Conservation (phyloP, 2,888 invertebrate genomes). For the Macropis europaea region DNA sequence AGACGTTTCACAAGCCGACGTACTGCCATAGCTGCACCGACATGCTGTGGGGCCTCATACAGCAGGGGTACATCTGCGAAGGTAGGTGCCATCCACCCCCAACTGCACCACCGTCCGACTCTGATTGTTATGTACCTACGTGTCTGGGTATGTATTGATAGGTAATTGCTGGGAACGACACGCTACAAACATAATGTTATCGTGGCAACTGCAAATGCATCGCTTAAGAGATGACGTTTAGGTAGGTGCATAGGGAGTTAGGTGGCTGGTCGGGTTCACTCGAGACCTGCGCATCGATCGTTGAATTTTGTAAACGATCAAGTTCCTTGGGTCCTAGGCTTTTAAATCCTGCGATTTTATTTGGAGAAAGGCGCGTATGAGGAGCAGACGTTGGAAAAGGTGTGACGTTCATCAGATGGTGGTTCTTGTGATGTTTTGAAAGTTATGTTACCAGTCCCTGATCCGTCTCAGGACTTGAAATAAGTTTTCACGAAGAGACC, state of each 20-base stretch:
- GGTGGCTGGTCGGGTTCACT: background rate
- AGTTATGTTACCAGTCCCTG: background rate
- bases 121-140: no score
- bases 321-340: background rate
- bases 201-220: no score
- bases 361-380: no score
- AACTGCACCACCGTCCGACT: no score
- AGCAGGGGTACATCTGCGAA: slow-evolving; percentile 99
- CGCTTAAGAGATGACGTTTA: background rate
- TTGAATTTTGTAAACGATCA: background rate
- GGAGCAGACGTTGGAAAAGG: no score
- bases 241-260: background rate
- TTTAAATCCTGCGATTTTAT: no score
- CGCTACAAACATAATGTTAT: no score
- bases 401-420: no score
- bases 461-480: background rate
- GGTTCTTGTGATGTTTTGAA: background rate
- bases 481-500: slow-evolving; percentile 21
- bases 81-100: slow-evolving; percentile 83
- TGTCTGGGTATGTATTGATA: no score
- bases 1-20: slow-evolving; percentile 99
- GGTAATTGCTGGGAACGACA: no score
- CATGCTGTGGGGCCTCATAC: slow-evolving; percentile 99
- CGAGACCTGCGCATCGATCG: slow-evolving; percentile 5
- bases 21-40: slow-evolving; percentile 99